phyloP scores from a whole-genome alignment of 2,797 vertebrate genomes.

The Silurus lanzhouensis region DNA sequence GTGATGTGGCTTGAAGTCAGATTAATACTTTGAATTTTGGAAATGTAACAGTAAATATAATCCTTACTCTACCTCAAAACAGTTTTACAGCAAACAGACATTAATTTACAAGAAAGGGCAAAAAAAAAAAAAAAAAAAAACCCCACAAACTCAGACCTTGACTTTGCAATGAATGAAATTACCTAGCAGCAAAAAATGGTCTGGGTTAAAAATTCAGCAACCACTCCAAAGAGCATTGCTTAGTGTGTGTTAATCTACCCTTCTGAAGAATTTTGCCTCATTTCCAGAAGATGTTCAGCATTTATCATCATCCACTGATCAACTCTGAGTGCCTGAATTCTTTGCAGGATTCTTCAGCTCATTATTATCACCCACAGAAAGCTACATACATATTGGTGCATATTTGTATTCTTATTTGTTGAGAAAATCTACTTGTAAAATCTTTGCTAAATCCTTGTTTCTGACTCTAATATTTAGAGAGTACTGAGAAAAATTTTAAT shows the following conservation, averaged over 20 bases:
- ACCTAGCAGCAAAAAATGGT: neutral
- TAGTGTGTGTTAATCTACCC: conserved; percentile 14
- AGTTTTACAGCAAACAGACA: neutral
- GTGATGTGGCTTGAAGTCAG: neutral
- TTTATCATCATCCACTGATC: conserved; percentile 9
- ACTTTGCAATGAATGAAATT: conserved; percentile 10
- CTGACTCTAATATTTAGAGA: neutral
- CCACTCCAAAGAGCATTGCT: neutral
- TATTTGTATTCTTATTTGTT: neutral
- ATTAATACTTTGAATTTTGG: too few relatives aligned
- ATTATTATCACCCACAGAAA: conserved; percentile 1
- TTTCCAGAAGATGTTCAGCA: conserved; percentile 8
- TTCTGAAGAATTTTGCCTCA: neutral
- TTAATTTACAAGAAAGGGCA: neutral
- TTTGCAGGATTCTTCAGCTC: neutral
- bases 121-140: neutral
- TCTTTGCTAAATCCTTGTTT: neutral
- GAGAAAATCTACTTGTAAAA: neutral
- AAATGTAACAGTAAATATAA: neutral
- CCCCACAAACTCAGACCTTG: neutral
- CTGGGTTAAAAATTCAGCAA: neutral
- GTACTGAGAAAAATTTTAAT: neutral
- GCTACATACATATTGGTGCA: neutral
- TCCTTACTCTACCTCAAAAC: neutral
- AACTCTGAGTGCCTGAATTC: conserved; percentile 3